Evolutionary conservation across 2,113 vertebrate species (phyloP), one percentile per base, ranked within the genome.

Genomic region (Cyprinus carpio): DNA sequence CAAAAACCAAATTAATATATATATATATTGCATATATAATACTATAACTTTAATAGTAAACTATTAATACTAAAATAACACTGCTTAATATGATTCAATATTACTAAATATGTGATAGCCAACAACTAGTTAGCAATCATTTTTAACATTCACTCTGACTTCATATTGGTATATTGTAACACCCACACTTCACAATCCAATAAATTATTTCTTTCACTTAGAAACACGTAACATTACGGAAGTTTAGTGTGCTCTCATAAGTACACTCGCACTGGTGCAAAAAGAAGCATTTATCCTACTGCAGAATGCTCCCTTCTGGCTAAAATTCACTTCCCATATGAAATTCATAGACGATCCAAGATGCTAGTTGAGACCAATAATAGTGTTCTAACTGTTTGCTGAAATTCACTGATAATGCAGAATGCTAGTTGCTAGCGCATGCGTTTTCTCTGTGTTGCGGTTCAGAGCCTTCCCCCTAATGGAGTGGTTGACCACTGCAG

Each of bases 361-460:
- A 81, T 43, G 34, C 40, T 56, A 62, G 87, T 65, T 78, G 65
- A 88, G 82, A 62, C 58, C 37, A 54, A 43, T 65, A 76, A 83
- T 85, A 71, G 72, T 79, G 84, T 84, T 85, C 74, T 76, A 80
- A 77, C 75, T 56, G 81, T 77, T 75, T 29, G 67, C 75, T 71
- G 62, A 86, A 84, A 84, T 82, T 71, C 82, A 84, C 87, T 86
- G 84, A 88, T 69, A 79, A 85, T 81, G 87, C 87, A 86, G 82
- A 88, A 86, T 49, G 81, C 87, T 88, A 69, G 87, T 74, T 88
- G 87, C 84, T 84, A 88, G 84, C 84, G 64, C 84, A 86, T 77
- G 76, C 87, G 65, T 77, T 88, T 88, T 86, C 34, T 81, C 84
- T 84, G 82, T n/a, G 85, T 62, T 81, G 71, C 65, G 79, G 74